Percentiles rank a stretch among this genome's conserved stretches.
Evolutionary conservation across 2,888 invertebrate species (phyloP).

Genomic region (Microctonus brassicae): DNA sequence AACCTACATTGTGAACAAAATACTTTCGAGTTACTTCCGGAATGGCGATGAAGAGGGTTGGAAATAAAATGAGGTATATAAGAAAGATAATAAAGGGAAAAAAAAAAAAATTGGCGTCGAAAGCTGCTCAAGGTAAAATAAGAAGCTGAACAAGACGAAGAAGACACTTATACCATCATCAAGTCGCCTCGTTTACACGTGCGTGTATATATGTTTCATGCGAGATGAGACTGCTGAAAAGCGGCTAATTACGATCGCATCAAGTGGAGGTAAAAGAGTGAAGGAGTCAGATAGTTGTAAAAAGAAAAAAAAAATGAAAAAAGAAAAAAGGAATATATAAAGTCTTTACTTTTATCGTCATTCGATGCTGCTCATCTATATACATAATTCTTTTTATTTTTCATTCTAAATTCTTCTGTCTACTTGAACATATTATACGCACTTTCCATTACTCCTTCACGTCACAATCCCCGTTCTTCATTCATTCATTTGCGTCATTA

Average conservation of each 20-base stretch:
- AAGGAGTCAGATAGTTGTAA: slow-evolving; percentile 38
- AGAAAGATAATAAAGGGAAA: background rate
- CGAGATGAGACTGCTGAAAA: slow-evolving; percentile 48
- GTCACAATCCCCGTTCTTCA: slow-evolving; percentile 14
- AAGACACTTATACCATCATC: background rate
- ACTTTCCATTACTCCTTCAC: background rate
- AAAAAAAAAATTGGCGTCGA: background rate
- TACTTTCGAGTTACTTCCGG: slow-evolving; percentile 1
- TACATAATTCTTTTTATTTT: background rate
- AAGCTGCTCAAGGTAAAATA: background rate
- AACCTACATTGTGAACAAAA: slow-evolving; percentile 24
- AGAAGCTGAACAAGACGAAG: background rate
- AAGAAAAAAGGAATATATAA: background rate
- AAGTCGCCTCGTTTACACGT: slow-evolving; percentile 42
- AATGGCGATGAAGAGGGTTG: slow-evolving; percentile 4
- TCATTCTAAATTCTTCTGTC: background rate
- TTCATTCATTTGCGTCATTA: slow-evolving; percentile 14
- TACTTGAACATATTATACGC: background rate
- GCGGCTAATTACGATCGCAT: slow-evolving; percentile 56
- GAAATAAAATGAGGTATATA: background rate
- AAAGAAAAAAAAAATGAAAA: slow-evolving; percentile 39
- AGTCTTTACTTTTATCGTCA: background rate
- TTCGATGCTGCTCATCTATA: background rate
- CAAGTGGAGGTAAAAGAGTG: slow-evolving; percentile 36
- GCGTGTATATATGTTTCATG: slow-evolving; percentile 51